Evolutionary conservation across 2,113 vertebrate species (phyloP).

Genomic region (Leptobrachium leishanense): DNA sequence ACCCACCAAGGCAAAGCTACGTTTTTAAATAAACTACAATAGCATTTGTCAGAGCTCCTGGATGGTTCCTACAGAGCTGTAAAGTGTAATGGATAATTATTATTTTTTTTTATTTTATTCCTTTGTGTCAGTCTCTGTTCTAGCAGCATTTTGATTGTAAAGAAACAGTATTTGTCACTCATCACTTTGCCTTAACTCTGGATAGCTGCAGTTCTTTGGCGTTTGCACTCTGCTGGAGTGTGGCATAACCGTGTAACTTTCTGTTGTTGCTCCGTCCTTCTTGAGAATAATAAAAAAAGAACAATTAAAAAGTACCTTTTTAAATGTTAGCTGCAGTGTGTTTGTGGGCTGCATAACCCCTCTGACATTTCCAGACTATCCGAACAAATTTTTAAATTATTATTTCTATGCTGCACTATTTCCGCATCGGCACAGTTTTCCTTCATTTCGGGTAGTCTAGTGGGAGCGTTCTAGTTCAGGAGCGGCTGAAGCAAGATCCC

Average conservation of each 20-base stretch:
- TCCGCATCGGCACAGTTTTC: background rate
- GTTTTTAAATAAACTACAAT: too few species aligned
- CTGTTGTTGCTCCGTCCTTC: constrained; percentile 13
- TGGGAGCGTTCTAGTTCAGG: background rate
- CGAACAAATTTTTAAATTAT: background rate
- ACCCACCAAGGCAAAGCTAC: too few species aligned
- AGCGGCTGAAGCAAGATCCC: too few species aligned
- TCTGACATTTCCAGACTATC: background rate
- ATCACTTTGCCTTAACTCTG: constrained; percentile 14
- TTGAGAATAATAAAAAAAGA: background rate
- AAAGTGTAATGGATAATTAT: too few species aligned
- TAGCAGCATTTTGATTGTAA: constrained; percentile 29
- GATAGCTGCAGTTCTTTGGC: background rate
- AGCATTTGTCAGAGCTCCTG: too few species aligned
- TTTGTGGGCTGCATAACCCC: background rate
- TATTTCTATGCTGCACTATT: background rate
- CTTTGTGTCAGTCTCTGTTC: too few species aligned
- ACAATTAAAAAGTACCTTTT: too few species aligned
- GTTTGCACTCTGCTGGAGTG: background rate
- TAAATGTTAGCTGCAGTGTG: background rate
- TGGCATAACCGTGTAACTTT: background rate
- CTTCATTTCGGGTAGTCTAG: background rate
- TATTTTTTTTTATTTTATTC: too few species aligned
- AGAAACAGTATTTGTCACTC: constrained; percentile 8
- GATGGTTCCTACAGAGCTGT: too few species aligned